Base-by-base conservation (phyloP, 2,113 vertebrate genomes). In the Puntigrus tetrazona region DNA sequence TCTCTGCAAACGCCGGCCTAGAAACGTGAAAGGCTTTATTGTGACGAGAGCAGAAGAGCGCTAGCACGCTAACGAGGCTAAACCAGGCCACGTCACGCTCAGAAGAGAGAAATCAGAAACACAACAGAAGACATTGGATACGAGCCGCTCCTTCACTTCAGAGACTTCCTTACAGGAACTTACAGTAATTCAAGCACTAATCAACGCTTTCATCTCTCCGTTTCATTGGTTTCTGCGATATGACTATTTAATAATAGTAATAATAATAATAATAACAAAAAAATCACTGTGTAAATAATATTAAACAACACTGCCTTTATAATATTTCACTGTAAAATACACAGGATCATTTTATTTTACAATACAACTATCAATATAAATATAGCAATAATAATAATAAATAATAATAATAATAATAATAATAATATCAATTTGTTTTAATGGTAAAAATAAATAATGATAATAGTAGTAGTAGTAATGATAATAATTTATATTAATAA, bases 1-100 rank as follows among this genome's bases (percentile, higher is more conserved):
- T 77, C 38, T 78, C 34, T 3, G 13, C 61, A 78, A 78, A 65
- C 20, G 3, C 36, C 43, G 77, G 63, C 77, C 77, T 79, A 79
- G 77, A 61, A 61, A 63, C 29, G 77, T 20, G n/a, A 61, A 59
- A 3, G 1, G 7, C 13, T 61, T 38, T 78, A 27, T 41, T 36
- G 75, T 36, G 75, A 18, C 16, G 47, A 50, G 45, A 50, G 45
- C 45, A 50, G 45, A 34, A 75, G 8, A n/a, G 25, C n/a, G 13
- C 3, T 38, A 83, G 65, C 57, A 77, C 22, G 41, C 34, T 73
- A 43, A 57, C 47, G 59, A 34, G 73, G 57, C 20, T 9, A 52
- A 65, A 41, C n/a, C 29, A 77, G 38, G n/a, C 38, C 10, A 27
- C 20, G 2, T 20, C 47, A 20, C 47, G 10, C 3, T 7, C 41